These are phyloP conservation scores for Coregonus sp. DNA, from an alignment of 2,797 vertebrate species.

Conservation along the genomic window DNA sequence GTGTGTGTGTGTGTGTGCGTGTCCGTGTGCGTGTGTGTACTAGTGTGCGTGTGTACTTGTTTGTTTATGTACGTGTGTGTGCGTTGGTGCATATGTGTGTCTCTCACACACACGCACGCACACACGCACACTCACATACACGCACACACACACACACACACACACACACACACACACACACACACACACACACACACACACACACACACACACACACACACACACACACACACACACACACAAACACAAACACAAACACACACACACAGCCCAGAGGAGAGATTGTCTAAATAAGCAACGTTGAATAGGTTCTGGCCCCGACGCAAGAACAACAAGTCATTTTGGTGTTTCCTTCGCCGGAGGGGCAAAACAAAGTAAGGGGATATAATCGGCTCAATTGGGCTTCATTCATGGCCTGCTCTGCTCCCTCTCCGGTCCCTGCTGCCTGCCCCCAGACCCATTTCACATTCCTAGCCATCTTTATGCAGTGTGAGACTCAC, in stretches of 20 bases:
- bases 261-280: slow-evolving; percentile 17
- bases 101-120: not conserved
- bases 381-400: slow-evolving; percentile 64
- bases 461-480: slow-evolving; percentile 46
- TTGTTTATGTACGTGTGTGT: too few relatives aligned
- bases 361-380: slow-evolving; percentile 58
- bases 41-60: too few relatives aligned
- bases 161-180: not conserved
- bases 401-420: slow-evolving; percentile 62
- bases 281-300: slow-evolving; percentile 58
- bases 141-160: not conserved
- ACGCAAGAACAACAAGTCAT: slow-evolving; percentile 70
- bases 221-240: not conserved
- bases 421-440: slow-evolving; percentile 50
- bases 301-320: slow-evolving; percentile 56
- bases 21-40: too few relatives aligned
- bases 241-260: not conserved
- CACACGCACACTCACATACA: not conserved
- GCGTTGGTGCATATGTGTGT: too few relatives aligned
- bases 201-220: slow-evolving; percentile 1
- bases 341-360: slow-evolving; percentile 70
- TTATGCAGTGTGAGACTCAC: slow-evolving; percentile 43
- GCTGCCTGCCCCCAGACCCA: slow-evolving; percentile 27
- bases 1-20: not conserved
- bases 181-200: slow-evolving; percentile 1